These are phyloP conservation scores for Hypomecis atomaria DNA, from an alignment of 2,888 invertebrate species.

Conservation along the genomic window DNA sequence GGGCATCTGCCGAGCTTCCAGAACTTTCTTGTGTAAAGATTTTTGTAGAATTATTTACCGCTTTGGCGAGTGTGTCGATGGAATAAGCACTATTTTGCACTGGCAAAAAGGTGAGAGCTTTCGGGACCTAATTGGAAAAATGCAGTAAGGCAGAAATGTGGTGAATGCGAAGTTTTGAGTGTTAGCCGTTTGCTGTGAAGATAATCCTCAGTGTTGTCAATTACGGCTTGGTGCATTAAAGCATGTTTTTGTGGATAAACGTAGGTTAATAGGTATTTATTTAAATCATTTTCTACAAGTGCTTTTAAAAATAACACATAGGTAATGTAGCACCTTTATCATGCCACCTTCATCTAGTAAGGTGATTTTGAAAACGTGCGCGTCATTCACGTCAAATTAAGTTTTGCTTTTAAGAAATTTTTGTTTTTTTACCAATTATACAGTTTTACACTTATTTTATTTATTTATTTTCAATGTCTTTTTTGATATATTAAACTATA, in stretches of 20 bases:
- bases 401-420: too few relatives aligned
- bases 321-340: too few relatives aligned
- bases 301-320: too few relatives aligned
- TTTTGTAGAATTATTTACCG: constrained; percentile 7
- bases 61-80: background rate
- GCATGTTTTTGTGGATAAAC: too few relatives aligned
- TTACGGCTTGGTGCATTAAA: background rate
- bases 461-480: background rate
- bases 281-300: background rate
- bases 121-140: constrained; percentile 21
- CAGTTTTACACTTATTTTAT: too few relatives aligned
- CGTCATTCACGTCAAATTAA: too few relatives aligned
- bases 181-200: background rate
- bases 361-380: too few relatives aligned
- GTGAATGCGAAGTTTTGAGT: background rate
- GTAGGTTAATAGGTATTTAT: too few relatives aligned
- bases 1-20: constrained; percentile 58
- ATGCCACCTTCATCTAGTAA: too few relatives aligned
- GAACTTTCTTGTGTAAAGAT: constrained; percentile 70
- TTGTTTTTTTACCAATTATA: too few relatives aligned
- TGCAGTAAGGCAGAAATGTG: constrained; percentile 44
- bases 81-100: constrained; percentile 27
- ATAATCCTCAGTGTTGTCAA: background rate
- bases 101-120: constrained; percentile 5
- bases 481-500: too few relatives aligned